These are phyloP conservation scores for Zingel zingel DNA, from an alignment of 2,113 vertebrate species.

Conservation along the genomic window DNA sequence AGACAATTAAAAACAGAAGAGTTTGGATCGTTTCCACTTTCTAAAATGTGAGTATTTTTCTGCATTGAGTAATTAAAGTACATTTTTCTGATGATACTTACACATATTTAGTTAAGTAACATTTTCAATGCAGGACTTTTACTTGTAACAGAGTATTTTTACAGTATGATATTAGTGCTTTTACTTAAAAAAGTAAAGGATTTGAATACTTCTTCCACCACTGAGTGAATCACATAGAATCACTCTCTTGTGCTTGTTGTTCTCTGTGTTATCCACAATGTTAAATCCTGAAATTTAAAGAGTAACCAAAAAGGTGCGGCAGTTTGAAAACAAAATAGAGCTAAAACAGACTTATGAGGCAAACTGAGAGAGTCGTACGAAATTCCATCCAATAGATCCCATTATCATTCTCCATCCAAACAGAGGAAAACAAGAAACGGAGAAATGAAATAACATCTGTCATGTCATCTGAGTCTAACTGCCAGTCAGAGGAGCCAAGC, in stretches of 20 bases:
- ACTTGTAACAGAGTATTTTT: too few species aligned
- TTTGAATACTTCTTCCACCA: too few species aligned
- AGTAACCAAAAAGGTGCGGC: background rate
- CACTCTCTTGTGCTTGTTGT: background rate
- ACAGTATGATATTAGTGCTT: too few species aligned
- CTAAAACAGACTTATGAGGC: conserved; percentile 6
- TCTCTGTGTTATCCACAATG: background rate
- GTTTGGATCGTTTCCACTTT: too few species aligned
- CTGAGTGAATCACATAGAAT: conserved; percentile 6
- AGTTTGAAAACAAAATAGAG: conserved; percentile 33
- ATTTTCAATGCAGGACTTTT: too few species aligned
- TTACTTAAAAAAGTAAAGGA: too few species aligned
- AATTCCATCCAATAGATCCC: conserved; percentile 43
- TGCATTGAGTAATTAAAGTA: too few species aligned
- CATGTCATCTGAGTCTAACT: conserved; percentile 63
- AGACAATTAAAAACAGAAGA: too few species aligned
- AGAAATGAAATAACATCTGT: conserved; percentile 71
- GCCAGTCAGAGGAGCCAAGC: conserved; percentile 68
- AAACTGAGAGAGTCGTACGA: background rate
- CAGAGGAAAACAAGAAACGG: conserved; percentile 54
- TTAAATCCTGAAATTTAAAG: conserved; percentile 17
- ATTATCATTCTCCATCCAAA: conserved; percentile 65
- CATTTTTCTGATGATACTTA: too few species aligned
- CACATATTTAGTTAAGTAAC: too few species aligned
- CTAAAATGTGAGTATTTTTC: too few species aligned